Conservation (phyloP, 53 echinoderm and acorn worm genomes). For the Glandiceps talaboti region DNA sequence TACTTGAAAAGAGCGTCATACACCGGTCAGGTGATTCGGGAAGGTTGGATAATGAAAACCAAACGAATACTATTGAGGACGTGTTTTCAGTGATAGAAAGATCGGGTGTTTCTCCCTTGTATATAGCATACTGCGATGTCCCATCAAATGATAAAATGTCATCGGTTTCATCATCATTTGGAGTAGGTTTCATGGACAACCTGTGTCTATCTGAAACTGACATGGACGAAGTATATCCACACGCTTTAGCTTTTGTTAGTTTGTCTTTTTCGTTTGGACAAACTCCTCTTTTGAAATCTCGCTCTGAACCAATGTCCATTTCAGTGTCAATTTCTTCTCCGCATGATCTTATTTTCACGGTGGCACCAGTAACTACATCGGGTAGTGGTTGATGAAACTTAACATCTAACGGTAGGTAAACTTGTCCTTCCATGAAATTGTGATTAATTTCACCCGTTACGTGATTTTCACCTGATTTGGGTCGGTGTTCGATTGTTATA, state of each 20-base stretch:
- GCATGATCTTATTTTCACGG: background rate
- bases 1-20: background rate
- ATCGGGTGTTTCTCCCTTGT: background rate
- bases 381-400: background rate
- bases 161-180: background rate
- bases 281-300: background rate
- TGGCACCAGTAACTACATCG: background rate
- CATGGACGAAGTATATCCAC: background rate
- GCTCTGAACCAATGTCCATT: background rate
- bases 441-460: background rate
- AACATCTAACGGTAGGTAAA: background rate
- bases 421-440: background rate
- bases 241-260: background rate
- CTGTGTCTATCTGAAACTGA: background rate
- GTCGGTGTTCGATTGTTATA: background rate
- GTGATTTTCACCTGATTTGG: background rate
- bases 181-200: background rate
- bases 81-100: background rate
- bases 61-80: background rate
- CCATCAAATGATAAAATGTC: background rate
- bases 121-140: background rate
- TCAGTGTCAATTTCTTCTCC: background rate
- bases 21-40: background rate
- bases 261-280: background rate
- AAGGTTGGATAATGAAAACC: background rate